phyloP scores from a whole-genome alignment of 2,888 invertebrate species.

The Pimpla rufipes region DNA sequence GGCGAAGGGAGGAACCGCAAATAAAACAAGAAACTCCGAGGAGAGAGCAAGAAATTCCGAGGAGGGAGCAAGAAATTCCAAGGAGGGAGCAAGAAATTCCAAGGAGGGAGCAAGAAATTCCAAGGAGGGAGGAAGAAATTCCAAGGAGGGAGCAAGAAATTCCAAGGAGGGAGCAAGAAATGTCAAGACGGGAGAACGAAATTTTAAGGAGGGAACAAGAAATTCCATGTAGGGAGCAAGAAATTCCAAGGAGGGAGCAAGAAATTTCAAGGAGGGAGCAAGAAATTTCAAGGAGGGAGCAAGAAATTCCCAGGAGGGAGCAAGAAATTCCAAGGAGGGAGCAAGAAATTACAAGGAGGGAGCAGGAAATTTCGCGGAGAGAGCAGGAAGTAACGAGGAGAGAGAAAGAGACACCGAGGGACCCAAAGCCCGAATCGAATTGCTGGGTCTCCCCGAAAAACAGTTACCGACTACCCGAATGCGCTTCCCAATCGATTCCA shows the following conservation, averaged over 20 bases:
- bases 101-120: background rate
- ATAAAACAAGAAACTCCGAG: slow-evolving; percentile 23
- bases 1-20: slow-evolving; percentile 72
- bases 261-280: slow-evolving; percentile 74
- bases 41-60: slow-evolving; percentile 1
- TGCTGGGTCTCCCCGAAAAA: slow-evolving; percentile 55
- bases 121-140: slow-evolving; percentile 85
- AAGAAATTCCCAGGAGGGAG: slow-evolving; percentile 73
- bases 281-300: slow-evolving; percentile 75
- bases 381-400: slow-evolving; percentile 80
- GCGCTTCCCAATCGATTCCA: background rate
- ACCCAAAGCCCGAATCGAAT: slow-evolving; percentile 41
- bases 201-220: slow-evolving; percentile 85
- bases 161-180: slow-evolving; percentile 85
- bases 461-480: slow-evolving; percentile 5
- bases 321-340: slow-evolving; percentile 57
- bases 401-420: slow-evolving; percentile 14
- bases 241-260: slow-evolving; percentile 86
- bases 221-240: background rate
- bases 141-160: slow-evolving; percentile 3
- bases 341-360: slow-evolving; percentile 79
- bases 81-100: slow-evolving; percentile 74
- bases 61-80: slow-evolving; percentile 4
- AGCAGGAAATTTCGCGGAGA: slow-evolving; percentile 59
- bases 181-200: slow-evolving; percentile 5